Evolutionary conservation across 2,888 invertebrate genomes (phyloP).

Genomic region (Drosophila hamatofila): DNA sequence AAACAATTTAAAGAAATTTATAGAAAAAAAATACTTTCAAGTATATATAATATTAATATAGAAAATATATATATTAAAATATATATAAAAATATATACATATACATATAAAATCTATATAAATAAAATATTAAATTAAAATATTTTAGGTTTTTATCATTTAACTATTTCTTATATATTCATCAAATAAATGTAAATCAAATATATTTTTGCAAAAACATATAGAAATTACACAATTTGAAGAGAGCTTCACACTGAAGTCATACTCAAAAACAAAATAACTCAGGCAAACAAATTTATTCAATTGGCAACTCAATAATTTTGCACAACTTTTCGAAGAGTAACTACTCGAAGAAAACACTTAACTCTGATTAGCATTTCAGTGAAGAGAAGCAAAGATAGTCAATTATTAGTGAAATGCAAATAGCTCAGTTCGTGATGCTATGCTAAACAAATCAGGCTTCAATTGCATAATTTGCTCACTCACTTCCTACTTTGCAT

Average conservation of each 20-base stretch:
- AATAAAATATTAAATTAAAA: no score
- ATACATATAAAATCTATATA: no score
- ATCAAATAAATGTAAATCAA: background rate
- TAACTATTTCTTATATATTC: no score
- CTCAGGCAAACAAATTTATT: background rate
- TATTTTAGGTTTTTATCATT: no score
- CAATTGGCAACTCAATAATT: conserved; percentile 7
- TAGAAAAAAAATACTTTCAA: no score
- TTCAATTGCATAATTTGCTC: conserved; percentile 10
- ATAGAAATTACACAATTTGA: background rate
- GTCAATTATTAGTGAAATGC: background rate
- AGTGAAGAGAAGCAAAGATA: background rate
- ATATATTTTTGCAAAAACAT: background rate
- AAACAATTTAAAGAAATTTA: no score
- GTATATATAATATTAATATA: no score
- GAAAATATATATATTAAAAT: no score
- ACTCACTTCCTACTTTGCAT: conserved; percentile 20
- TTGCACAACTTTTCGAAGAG: background rate
- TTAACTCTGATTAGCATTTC: conserved; percentile 6
- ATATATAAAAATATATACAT: no score
- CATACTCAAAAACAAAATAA: background rate
- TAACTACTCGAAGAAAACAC: background rate
- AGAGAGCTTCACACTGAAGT: background rate
- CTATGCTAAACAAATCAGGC: conserved; percentile 3
- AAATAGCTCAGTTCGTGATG: background rate